Percentiles rank a stretch among this genome's conserved stretches.
Conservation (phyloP, 2,797 vertebrate species). For the Siniperca undulata region DNA sequence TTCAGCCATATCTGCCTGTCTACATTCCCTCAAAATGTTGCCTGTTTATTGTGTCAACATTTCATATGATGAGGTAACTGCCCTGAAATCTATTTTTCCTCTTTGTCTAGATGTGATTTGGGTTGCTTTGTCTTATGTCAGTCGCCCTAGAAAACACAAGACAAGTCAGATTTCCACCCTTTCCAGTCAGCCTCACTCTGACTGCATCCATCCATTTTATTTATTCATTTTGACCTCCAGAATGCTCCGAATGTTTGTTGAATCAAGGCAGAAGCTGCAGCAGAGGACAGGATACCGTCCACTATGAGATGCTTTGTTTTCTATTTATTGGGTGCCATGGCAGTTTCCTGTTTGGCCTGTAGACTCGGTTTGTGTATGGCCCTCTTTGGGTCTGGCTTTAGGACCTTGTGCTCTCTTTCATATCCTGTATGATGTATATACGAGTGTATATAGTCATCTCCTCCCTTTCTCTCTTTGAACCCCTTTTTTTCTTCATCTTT, state of each 20-base stretch:
- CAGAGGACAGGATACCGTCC: constrained; percentile 67
- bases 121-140: constrained; percentile 29
- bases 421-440: constrained; percentile 85
- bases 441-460: constrained; percentile 82
- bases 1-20: constrained; percentile 41
- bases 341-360: constrained; percentile 65
- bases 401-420: constrained; percentile 73
- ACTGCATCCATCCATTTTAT: constrained; percentile 66
- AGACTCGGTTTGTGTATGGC: constrained; percentile 54
- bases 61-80: constrained; percentile 51
- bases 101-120: constrained; percentile 21
- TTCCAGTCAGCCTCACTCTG: constrained; percentile 32
- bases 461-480: constrained; percentile 38
- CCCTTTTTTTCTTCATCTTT: constrained; percentile 17
- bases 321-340: constrained; percentile 79
- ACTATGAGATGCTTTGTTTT: constrained; percentile 56
- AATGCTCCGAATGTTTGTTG: constrained; percentile 41
- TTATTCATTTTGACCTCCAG: constrained; percentile 55
- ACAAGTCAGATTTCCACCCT: constrained; percentile 8
- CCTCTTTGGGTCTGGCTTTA: constrained; percentile 54
- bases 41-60: constrained; percentile 45
- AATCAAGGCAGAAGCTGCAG: constrained; percentile 46
- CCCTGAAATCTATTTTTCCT: constrained; percentile 40
- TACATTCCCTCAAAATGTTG: constrained; percentile 69
- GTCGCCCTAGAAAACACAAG: constrained; percentile 16